These are phyloP conservation scores for Crossaster papposus DNA, from an alignment of 53 echinoderm and acorn worm species.

Conservation along the genomic window DNA sequence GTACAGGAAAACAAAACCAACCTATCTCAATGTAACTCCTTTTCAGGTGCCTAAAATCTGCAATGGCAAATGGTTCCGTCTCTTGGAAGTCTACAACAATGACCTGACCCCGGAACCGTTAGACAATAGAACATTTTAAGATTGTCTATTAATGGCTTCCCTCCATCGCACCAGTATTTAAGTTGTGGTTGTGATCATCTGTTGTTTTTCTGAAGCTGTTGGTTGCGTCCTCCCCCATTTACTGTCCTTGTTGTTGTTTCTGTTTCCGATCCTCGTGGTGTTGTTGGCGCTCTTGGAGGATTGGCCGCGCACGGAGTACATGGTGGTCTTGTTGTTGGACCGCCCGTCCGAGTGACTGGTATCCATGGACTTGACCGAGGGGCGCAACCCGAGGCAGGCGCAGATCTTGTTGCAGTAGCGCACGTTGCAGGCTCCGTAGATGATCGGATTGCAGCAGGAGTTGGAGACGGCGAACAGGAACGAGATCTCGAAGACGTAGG, in stretches of 20 bases:
- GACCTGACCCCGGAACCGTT: no score
- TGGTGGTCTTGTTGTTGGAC: conserved; percentile 80
- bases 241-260: conserved; percentile 20
- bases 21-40: no score
- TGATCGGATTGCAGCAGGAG: conserved; percentile 93
- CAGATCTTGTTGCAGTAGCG: conserved; percentile 81
- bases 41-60: no score
- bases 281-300: conserved; percentile 41
- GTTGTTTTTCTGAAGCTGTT: conserved; percentile 9
- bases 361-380: conserved; percentile 30
- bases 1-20: no score
- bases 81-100: no score
- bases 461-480: conserved; percentile 87
- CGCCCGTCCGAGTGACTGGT: conserved; percentile 52
- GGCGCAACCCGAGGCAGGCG: conserved; percentile 62
- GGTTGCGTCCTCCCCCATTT: background rate
- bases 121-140: no score
- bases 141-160: no score
- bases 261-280: background rate
- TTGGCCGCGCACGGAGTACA: conserved; percentile 76
- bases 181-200: conserved; percentile 53
- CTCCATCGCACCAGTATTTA: background rate
- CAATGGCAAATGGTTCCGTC: no score
- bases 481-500: conserved; percentile 64
- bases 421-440: conserved; percentile 90